These are phyloP conservation scores for human (Homo sapiens) DNA, from an alignment of 2,113 vertebrate genomes.

Conservation along the genomic window DNA sequence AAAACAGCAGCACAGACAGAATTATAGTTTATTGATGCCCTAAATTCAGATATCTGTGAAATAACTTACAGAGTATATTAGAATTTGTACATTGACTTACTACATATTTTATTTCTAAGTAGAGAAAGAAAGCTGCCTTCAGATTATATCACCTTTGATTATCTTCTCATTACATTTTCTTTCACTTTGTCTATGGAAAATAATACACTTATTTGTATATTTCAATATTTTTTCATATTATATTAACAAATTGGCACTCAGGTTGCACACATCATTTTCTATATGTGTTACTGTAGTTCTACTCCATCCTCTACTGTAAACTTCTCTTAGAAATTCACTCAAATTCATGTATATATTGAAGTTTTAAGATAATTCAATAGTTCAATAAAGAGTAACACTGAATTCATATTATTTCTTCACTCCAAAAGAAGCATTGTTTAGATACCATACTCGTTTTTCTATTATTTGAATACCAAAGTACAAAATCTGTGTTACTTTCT, in stretches of 20 bases:
- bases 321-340: not conserved
- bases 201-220: not conserved
- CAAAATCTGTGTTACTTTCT: not conserved
- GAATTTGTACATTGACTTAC: not conserved
- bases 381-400: constrained; percentile 3
- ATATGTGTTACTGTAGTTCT: not conserved
- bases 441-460: not conserved
- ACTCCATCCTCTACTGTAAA: not conserved
- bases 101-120: not conserved
- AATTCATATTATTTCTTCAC: not conserved
- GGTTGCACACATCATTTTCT: not conserved
- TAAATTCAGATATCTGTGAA: not conserved
- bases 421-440: not conserved
- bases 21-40: not conserved
- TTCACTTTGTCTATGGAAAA: not conserved
- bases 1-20: not conserved
- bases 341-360: not conserved
- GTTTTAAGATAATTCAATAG: not conserved
- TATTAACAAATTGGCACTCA: not conserved
- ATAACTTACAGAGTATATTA: not conserved
- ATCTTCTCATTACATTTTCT: not conserved
- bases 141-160: not conserved
- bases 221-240: not conserved
- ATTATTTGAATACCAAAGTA: not conserved
- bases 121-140: not conserved